phyloP scores from a whole-genome alignment of 37 sponge, comb jelly and placozoan genomes.

The Lycopodina hypogea region DNA sequence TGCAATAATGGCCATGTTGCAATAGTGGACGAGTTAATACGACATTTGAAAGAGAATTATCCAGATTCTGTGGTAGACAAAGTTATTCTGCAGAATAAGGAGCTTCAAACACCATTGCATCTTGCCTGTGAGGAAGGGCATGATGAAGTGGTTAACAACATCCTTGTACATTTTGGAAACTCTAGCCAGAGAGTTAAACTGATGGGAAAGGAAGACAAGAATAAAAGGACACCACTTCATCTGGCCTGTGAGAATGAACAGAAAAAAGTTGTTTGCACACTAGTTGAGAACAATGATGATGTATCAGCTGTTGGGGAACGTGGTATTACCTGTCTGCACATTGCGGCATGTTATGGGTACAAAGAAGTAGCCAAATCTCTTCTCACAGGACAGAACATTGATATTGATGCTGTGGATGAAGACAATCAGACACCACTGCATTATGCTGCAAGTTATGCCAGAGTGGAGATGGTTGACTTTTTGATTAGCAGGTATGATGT shows the following conservation, averaged over 20 bases:
- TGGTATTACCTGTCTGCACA: conserved; percentile 69
- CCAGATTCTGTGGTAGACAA: no score
- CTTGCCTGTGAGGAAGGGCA: conserved; percentile 73
- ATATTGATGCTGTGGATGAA: conserved; percentile 38
- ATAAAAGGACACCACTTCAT: conserved; percentile 74
- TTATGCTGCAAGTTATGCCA: conserved; percentile 70
- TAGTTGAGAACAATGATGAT: conserved; percentile 48
- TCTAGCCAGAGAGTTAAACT: conserved; percentile 12
- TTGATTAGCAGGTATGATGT: conserved; percentile 74
- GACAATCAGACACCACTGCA: conserved; percentile 77
- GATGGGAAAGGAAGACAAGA: conserved; percentile 42
- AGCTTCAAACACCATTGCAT: conserved; percentile 61
- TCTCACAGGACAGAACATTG: conserved; percentile 15
- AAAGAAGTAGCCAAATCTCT: conserved; percentile 60
- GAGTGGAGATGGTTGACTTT: conserved; percentile 73
- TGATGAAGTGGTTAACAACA: conserved; percentile 57
- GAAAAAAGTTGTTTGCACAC: conserved; percentile 54
- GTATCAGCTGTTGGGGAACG: conserved; percentile 29
- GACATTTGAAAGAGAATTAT: neutral
- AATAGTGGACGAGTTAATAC: conserved; percentile 62
- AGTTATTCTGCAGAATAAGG: neutral
- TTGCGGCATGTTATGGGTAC: conserved; percentile 81
- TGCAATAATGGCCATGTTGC: conserved; percentile 52
- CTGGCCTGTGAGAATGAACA: conserved; percentile 78
- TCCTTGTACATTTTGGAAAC: conserved; percentile 21